Evolutionary conservation across 2,888 invertebrate species (phyloP).

Genomic region (Nemotelus pantherinus): DNA sequence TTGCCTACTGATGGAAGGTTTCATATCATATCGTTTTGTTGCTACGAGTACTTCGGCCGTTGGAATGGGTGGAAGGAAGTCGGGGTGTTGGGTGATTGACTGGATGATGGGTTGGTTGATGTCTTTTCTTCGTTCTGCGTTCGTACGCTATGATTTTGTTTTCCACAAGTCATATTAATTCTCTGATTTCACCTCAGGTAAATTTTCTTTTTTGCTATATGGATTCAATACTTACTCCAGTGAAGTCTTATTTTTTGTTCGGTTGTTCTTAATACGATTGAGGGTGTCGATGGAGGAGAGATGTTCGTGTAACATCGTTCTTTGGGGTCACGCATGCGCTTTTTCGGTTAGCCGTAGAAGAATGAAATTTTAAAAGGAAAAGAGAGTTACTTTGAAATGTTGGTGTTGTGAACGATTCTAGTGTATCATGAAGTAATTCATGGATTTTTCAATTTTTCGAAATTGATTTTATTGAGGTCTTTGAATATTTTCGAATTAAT

Average conservation of each 20-base stretch:
- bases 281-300: neutral
- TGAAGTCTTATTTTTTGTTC: neutral
- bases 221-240: neutral
- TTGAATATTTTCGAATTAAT: too few species aligned
- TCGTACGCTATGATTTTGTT: neutral
- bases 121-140: neutral
- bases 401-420: too few species aligned
- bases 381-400: too few species aligned
- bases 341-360: too few species aligned
- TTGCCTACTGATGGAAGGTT: constrained; percentile 12
- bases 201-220: constrained; percentile 2
- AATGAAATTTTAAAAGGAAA: too few species aligned
- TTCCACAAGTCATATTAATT: neutral
- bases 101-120: neutral
- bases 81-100: neutral
- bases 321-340: neutral
- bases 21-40: neutral
- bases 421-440: too few species aligned
- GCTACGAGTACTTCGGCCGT: neutral
- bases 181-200: neutral
- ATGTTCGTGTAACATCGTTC: neutral
- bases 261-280: neutral
- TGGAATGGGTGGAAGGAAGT: neutral
- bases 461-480: too few species aligned
- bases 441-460: too few species aligned